Evolutionary conservation across 2,888 invertebrate genomes (phyloP), one percentile per base, ranked within the genome.

Genomic region (Boloria selene): DNA sequence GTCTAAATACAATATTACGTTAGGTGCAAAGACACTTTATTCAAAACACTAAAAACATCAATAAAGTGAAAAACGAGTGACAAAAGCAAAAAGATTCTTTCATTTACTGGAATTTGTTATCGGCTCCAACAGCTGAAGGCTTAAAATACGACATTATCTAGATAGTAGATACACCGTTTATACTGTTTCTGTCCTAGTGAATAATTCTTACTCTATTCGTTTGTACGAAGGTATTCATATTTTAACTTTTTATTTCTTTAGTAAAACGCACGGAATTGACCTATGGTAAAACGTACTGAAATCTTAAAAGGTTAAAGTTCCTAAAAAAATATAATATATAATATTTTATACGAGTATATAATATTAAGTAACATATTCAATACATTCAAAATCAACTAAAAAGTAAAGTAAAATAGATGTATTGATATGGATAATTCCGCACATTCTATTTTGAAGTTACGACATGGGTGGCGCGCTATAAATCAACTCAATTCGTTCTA

Each of bases 401-500:
- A 38, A 38, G 31, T 6, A 5, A 31, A 31, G 31, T 38, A 38
- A 26, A 56, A 22, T 45, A 26, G 22, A 22, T 26, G 2, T 7
- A 26, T 26, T 13, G 45, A 22, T 44, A 22, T 45, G 56, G 45
- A 10, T 45, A 45, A 56, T 56, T 56, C 44, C 45, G 13, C 18
- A 49, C 13, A 73, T 79, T 85, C 88, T 89, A 88, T 88, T 87
- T 84, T 75, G 70, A 81, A 73, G 74, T 71, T 68, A 74, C 88
- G 76, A 83, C 83, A 82, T 88, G 89, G 89, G 88, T 89, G 88
- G 89, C 81, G 75, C 75, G 65, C 73, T 73, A 73, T 75, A 79
- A 79, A 88, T 74, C 73, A 74, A 81, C 80, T 83, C 84, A 86
- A 88, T 88, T 86, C 86, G 86, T 86, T 88, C 87, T 83, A 78